Conservation (phyloP, 1,140 invertebrate genomes). For the Artemia franciscana region DNA sequence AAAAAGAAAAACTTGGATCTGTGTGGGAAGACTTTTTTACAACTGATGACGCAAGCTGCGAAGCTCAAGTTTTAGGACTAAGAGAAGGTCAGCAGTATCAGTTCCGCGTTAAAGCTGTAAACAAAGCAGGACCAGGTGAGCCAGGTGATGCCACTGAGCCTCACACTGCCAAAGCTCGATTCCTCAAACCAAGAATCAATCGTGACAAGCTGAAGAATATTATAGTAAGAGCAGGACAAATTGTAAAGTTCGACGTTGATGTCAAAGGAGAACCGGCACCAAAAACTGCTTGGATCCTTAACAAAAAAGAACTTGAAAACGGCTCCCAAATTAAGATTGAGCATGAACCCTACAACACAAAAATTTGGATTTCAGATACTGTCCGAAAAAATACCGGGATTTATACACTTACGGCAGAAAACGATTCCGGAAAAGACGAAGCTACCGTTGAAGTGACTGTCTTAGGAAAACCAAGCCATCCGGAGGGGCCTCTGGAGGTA, state of each 20-base stretch:
- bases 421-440: slow-evolving; percentile 76
- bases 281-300: slow-evolving; percentile 65
- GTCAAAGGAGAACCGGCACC: slow-evolving; percentile 87
- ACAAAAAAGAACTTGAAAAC: slow-evolving; percentile 35
- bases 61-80: slow-evolving; percentile 57
- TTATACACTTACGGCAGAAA: slow-evolving; percentile 75
- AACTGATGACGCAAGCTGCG: slow-evolving; percentile 49
- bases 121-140: slow-evolving; percentile 78
- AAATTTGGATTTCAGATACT: slow-evolving; percentile 53
- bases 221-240: slow-evolving; percentile 67
- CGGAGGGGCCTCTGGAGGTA: slow-evolving; percentile 80
- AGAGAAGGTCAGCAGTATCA: slow-evolving; percentile 81
- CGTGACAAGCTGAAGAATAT: slow-evolving; percentile 71
- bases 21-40: slow-evolving; percentile 70
- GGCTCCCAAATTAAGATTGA: slow-evolving; percentile 43
- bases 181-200: slow-evolving; percentile 70
- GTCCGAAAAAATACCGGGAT: slow-evolving; percentile 59
- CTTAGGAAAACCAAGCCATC: slow-evolving; percentile 71
- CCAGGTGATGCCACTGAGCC: slow-evolving; percentile 67
- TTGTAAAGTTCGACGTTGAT: slow-evolving; percentile 76
- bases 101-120: slow-evolving; percentile 73
- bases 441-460: slow-evolving; percentile 83
- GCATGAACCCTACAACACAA: slow-evolving; percentile 81
- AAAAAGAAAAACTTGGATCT: slow-evolving; percentile 71
- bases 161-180: slow-evolving; percentile 66